Conservation (phyloP, 1,140 invertebrate genomes). For the Paralvinella palmiformis region DNA sequence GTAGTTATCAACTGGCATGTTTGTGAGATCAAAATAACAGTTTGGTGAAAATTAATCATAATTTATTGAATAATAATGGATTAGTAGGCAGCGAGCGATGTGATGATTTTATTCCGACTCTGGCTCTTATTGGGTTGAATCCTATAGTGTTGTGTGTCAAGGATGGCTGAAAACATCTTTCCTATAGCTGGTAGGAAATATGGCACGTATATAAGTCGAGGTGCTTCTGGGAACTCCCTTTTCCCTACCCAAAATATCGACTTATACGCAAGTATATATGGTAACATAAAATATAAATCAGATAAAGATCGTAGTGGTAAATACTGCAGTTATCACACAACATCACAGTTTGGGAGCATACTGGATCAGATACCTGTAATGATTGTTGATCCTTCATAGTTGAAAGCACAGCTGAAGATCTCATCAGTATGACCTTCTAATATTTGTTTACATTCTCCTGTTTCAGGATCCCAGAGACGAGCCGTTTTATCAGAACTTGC, state of each 20-base stretch:
- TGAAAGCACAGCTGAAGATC: constrained; percentile 73
- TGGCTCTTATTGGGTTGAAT: no score
- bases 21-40: not conserved
- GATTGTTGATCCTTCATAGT: constrained; percentile 68
- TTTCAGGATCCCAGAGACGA: constrained; percentile 66
- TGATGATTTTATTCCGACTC: no score
- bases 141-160: no score
- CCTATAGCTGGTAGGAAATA: no score
- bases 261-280: no score
- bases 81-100: no score
- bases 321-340: not conserved
- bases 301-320: not conserved
- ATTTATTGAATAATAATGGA: no score
- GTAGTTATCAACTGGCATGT: not conserved
- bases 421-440: constrained; percentile 68
- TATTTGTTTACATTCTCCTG: constrained; percentile 61
- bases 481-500: constrained; percentile 69
- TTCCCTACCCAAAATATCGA: not conserved
- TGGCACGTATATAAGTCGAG: no score
- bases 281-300: no score
- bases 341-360: not conserved
- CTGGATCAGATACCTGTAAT: constrained; percentile 56
- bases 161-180: no score
- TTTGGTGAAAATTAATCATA: no score
- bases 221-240: no score